Evolutionary conservation across 2,113 vertebrate species (phyloP).

Genomic region (Melospiza georgiana): DNA sequence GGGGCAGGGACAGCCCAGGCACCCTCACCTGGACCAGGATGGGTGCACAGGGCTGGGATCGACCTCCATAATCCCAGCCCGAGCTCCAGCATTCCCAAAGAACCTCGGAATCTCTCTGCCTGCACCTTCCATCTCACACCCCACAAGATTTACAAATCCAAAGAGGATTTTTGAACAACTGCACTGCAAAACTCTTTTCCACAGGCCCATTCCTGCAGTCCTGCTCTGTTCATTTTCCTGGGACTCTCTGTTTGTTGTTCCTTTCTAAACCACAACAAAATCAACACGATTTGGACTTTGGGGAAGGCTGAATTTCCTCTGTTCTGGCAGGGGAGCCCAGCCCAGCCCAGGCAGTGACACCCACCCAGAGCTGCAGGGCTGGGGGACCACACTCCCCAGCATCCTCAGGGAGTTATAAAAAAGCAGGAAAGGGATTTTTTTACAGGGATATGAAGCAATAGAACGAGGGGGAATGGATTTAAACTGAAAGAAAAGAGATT

Average conservation of each 20-base stretch:
- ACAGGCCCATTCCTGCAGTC: not conserved
- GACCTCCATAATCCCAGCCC: accelerated
- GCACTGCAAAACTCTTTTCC: not conserved
- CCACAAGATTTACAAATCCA: not conserved
- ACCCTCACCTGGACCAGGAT: not conserved
- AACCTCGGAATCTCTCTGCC: not conserved
- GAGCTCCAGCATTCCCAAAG: not conserved
- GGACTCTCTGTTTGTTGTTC: not conserved
- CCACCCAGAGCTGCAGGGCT: not conserved
- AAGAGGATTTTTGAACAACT: not conserved
- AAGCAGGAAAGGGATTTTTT: not conserved
- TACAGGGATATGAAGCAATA: accelerated
- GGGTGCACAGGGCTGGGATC: not conserved
- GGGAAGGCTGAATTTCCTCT: not conserved
- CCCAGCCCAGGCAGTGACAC: not conserved
- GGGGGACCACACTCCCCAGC: accelerated
- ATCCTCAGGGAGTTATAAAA: not conserved
- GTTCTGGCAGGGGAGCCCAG: not conserved
- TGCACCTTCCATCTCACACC: not conserved
- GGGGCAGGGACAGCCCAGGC: not conserved
- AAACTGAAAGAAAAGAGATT: not conserved
- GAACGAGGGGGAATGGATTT: not conserved
- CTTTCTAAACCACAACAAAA: slow-evolving; percentile 1
- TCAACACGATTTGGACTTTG: not conserved
- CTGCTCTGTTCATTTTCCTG: not conserved